Conservation (phyloP, 2,797 vertebrate species). For the Coracias cyanogaster region DNA sequence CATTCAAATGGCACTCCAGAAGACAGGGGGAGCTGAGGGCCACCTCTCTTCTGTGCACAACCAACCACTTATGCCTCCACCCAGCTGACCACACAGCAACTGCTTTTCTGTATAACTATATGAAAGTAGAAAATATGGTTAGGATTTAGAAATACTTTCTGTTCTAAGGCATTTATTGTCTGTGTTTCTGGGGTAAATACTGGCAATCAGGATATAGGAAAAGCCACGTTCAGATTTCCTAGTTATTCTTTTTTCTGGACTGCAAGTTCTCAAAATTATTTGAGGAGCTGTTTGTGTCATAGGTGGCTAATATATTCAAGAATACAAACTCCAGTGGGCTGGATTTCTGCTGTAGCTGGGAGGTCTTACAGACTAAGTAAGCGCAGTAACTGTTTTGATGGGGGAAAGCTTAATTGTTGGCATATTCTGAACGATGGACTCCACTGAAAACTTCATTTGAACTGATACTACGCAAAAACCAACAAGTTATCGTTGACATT, state of each 20-base stretch:
- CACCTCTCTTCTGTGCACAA: background rate
- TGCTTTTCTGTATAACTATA: background rate
- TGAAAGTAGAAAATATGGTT: background rate
- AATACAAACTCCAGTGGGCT: background rate
- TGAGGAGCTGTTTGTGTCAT: background rate
- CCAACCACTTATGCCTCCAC: background rate
- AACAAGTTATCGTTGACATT: background rate
- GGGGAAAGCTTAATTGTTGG: background rate
- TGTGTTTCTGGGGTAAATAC: background rate
- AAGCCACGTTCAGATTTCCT: background rate
- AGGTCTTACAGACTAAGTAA: background rate
- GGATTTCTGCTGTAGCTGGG: background rate
- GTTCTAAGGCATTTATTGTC: background rate
- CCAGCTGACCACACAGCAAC: background rate
- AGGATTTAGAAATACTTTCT: background rate
- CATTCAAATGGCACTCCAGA: constrained; percentile 15
- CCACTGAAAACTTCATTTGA: background rate
- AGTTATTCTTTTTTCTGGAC: background rate
- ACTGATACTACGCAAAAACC: background rate
- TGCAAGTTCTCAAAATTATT: background rate
- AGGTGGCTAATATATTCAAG: background rate
- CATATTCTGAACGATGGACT: background rate
- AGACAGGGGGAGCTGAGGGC: background rate
- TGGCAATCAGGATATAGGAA: background rate
- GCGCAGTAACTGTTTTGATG: background rate